phyloP scores from a whole-genome alignment of 2,113 vertebrate genomes.

The Epinephelus fuscoguttatus region DNA sequence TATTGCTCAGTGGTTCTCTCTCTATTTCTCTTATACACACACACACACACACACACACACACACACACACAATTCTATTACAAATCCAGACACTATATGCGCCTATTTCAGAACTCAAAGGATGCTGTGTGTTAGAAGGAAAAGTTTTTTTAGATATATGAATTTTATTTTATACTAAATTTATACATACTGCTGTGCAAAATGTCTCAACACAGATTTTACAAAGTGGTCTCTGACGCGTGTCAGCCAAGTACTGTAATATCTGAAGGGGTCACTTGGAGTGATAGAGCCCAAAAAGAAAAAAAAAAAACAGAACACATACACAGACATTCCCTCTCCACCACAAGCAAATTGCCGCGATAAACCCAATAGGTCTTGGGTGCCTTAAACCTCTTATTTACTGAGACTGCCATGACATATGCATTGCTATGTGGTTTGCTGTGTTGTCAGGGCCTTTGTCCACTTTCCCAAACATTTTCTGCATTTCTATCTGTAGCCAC shows the following conservation, averaged over 20 bases:
- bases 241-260: not conserved
- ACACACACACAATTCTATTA: not conserved
- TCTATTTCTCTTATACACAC: not conserved
- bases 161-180: not conserved
- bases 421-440: not conserved
- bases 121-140: not conserved
- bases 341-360: conserved; percentile 8
- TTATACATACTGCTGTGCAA: not conserved
- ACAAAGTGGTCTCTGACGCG: not conserved
- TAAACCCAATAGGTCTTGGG: not conserved
- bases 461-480: not conserved
- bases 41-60: not conserved
- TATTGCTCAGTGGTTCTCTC: not conserved
- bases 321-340: not conserved
- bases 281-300: not conserved
- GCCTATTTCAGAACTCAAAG: not conserved
- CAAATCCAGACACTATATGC: not conserved
- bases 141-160: not conserved
- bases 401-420: not conserved
- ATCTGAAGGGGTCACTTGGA: not conserved
- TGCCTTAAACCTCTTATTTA: conserved; percentile 12
- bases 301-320: not conserved
- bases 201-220: not conserved
- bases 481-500: conserved; percentile 53
- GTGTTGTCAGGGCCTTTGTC: not conserved